Evolutionary conservation across 2,113 vertebrate genomes (phyloP).

Genomic region (Rhegmatorhina hoffmannsi): DNA sequence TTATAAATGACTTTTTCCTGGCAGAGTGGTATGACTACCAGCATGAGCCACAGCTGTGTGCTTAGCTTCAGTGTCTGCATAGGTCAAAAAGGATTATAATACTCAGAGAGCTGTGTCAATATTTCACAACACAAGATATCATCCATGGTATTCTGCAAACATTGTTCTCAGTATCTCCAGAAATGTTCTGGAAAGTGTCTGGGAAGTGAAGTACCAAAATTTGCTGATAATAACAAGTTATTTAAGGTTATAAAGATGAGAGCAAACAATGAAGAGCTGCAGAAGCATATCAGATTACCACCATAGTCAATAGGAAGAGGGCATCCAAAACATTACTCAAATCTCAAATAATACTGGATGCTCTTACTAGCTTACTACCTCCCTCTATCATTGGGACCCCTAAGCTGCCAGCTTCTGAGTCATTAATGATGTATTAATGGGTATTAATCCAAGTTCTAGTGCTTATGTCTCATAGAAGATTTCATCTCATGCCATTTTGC

Average conservation of each 20-base stretch:
- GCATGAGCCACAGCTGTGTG: neutral
- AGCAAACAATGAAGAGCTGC: neutral
- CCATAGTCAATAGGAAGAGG: neutral
- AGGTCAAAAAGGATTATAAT: neutral
- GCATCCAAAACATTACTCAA: neutral
- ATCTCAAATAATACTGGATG: neutral
- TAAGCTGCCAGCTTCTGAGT: neutral
- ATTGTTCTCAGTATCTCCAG: neutral
- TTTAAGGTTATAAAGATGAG: neutral
- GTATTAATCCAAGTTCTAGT: neutral
- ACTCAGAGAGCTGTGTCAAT: neutral
- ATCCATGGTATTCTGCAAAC: neutral
- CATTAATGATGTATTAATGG: neutral
- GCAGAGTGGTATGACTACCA: neutral
- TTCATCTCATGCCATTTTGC: neutral
- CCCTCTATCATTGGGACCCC: neutral
- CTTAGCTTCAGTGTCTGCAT: neutral
- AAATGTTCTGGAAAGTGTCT: neutral
- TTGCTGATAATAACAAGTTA: neutral
- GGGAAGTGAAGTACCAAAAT: neutral
- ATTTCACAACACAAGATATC: neutral
- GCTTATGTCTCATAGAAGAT: neutral
- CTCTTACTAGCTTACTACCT: neutral
- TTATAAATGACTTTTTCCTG: neutral
- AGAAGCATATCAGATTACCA: neutral